Evolutionary conservation across 2,113 vertebrate species (phyloP).

Genomic region (Spheniscus mendiculus): DNA sequence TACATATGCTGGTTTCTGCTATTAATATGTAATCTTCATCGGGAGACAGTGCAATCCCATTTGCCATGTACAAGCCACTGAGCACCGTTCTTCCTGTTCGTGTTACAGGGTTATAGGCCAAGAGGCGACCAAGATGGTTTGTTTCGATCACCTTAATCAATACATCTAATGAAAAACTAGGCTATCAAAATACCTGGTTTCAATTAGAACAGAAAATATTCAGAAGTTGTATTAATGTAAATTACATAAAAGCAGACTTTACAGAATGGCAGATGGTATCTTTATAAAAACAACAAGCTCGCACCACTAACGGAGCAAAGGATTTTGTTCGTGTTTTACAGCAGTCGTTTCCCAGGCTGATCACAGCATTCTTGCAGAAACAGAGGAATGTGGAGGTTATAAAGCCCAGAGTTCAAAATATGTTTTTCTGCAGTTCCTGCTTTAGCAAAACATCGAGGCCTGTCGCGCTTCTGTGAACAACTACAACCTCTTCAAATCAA

Average conservation of each 20-base stretch:
- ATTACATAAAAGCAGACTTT: background rate
- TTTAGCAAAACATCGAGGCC: background rate
- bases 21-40: constrained; percentile 69
- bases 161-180: background rate
- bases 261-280: background rate
- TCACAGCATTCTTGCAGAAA: background rate
- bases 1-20: constrained; percentile 74
- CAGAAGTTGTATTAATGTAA: background rate
- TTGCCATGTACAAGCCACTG: constrained; percentile 75
- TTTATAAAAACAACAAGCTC: background rate
- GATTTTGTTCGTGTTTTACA: background rate
- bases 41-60: constrained; percentile 71
- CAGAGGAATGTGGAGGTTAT: rapidly evolving
- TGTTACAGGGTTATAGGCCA: constrained; percentile 60
- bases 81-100: constrained; percentile 53
- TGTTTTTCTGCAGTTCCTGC: background rate
- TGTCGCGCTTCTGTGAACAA: background rate
- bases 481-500: background rate
- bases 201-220: background rate
- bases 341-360: background rate
- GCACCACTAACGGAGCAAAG: background rate
- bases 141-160: constrained; percentile 71
- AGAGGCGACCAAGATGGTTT: constrained; percentile 69
- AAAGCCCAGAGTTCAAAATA: background rate
- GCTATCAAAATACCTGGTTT: background rate